These are phyloP conservation scores for Netelia melanura DNA, from an alignment of 2,888 invertebrate species.

Conservation along the genomic window DNA sequence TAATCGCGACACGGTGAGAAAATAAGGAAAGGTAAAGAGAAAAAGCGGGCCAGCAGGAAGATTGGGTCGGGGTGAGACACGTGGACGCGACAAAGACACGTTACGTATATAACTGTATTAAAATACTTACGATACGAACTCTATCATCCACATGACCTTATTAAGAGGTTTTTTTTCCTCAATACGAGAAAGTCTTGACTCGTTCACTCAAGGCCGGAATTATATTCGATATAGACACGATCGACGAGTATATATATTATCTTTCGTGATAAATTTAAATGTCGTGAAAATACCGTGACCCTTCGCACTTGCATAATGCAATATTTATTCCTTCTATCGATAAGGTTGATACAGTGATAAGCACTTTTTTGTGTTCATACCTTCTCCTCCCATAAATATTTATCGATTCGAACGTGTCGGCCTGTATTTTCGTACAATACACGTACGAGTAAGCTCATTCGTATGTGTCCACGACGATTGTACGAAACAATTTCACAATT, in stretches of 20 bases:
- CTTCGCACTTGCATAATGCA: not conserved
- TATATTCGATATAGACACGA: no score
- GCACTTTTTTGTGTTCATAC: not conserved
- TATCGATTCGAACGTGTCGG: not conserved
- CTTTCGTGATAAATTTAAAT: not conserved
- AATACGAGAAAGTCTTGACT: not conserved
- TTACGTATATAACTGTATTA: not conserved
- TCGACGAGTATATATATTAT: no score
- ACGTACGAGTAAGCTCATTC: no score
- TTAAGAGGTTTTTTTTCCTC: not conserved
- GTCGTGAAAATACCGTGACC: not conserved
- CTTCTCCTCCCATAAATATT: not conserved
- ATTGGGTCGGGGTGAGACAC: not conserved
- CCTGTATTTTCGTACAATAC: no score
- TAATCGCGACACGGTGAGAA: not conserved
- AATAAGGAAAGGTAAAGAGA: not conserved
- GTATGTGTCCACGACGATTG: no score
- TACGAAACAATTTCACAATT: no score
- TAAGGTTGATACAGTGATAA: not conserved
- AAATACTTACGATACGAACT: not conserved
- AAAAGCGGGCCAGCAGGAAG: not conserved
- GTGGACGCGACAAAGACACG: not conserved
- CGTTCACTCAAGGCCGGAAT: no score
- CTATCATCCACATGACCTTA: not conserved
- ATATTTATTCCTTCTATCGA: not conserved